Percentiles rank a stretch among this genome's conserved stretches.
Conservation (phyloP, 1,140 invertebrate genomes). For the Helicoverpa zea region DNA sequence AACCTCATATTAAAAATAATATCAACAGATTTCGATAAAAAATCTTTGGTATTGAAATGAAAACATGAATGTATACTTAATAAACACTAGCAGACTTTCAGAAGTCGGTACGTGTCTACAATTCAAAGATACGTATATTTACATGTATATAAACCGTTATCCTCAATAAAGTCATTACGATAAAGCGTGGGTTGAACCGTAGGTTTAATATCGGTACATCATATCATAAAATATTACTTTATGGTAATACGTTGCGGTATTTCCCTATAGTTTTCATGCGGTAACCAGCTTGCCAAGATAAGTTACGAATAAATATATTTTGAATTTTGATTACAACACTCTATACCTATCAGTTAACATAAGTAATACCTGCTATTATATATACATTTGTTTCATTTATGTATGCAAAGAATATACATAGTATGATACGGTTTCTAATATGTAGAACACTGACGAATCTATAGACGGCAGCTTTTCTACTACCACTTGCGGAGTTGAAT, state of each 20-base stretch:
- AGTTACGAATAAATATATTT: not conserved
- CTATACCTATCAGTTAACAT: too few species aligned
- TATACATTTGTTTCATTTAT: too few species aligned
- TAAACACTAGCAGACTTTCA: not conserved
- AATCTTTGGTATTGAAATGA: too few species aligned
- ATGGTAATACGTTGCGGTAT: conserved; percentile 22
- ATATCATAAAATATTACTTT: conserved; percentile 29
- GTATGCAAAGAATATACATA: not conserved
- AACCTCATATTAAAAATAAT: too few species aligned
- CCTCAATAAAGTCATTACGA: conserved; percentile 40
- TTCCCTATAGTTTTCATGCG: conserved; percentile 25
- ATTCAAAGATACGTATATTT: conserved; percentile 12
- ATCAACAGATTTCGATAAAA: too few species aligned
- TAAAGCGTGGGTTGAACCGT: not conserved
- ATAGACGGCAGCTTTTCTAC: too few species aligned
- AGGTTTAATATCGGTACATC: conserved; percentile 35
- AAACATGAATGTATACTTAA: not conserved
- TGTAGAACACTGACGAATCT: not conserved
- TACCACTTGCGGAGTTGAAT: too few species aligned
- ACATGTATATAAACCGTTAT: conserved; percentile 20
- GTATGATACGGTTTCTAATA: not conserved
- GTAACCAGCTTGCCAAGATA: conserved; percentile 22
- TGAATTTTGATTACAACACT: not conserved
- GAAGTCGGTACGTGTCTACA: not conserved
- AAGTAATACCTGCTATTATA: too few species aligned